Conservation (phyloP, 2,113 vertebrate species). For the Struthidea cinerea region DNA sequence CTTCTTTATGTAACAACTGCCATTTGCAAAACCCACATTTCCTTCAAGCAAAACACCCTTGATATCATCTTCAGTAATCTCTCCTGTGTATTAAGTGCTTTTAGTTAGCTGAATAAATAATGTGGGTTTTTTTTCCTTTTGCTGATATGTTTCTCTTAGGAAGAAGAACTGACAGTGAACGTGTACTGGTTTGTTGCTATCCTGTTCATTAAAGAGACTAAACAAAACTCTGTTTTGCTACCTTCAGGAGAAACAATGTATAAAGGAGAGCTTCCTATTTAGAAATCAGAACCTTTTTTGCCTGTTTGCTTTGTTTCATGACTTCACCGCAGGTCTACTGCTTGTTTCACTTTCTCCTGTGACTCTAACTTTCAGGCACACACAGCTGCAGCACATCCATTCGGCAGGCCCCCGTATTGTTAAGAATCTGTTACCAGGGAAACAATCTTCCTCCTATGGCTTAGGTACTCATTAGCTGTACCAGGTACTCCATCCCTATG, state of each 20-base stretch:
- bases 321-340: background rate
- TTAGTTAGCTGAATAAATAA: background rate
- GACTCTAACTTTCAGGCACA: background rate
- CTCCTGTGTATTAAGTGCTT: background rate
- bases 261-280: background rate
- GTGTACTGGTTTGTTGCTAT: background rate
- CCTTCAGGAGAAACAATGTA: background rate
- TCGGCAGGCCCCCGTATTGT: accelerated
- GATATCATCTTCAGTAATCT: background rate
- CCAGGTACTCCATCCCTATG: background rate
- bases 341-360: background rate
- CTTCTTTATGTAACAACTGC: background rate
- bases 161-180: background rate
- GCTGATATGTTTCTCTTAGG: background rate
- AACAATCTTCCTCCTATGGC: background rate
- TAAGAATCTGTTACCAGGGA: background rate
- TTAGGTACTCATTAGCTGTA: background rate
- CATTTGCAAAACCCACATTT: background rate
- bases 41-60: background rate
- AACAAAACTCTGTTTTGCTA: background rate
- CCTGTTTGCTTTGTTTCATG: background rate
- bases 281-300: background rate
- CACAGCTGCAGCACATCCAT: background rate
- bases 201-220: background rate
- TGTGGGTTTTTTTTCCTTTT: accelerated